Base-by-base conservation (phyloP, 53 echinoderm and acorn worm genomes). In the Zoroaster sp. region DNA sequence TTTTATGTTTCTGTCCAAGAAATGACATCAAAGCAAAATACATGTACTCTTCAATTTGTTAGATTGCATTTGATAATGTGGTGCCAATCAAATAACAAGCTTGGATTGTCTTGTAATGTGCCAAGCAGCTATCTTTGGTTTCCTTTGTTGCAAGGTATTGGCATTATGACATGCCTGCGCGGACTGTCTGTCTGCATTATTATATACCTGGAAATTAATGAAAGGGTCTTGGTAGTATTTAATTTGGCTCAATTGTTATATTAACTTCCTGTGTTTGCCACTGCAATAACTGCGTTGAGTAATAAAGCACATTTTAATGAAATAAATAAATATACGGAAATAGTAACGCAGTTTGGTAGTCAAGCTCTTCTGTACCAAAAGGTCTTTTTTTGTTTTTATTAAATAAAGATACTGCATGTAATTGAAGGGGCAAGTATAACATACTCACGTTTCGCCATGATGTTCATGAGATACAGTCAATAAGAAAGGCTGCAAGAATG, bases 281-380 rank as follows among this genome's bases (percentile, higher is more conserved):
- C 77, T 77, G 52, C 36, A 77, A 77, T 77, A 77, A 52, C 36
- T 35, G 77, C 77, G 17, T 35, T 6, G 9, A 32, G 53, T 77
- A 77, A 77, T 77, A 46, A 77, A 77, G 77, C 51, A 18, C 78
- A 21, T 49, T 59, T 46, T 63, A 78, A 63, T 59, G 63, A 78
- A 78, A 53, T 37, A 53, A 51, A 36, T 37, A 38, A 59, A 78
- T 20, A 73, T 2, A 78, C 35, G 63, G 55, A 54, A 55, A 77
- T 39, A 53, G 51, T 54, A 53, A 15, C 77, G 54, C 15, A 18
- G 77, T 11, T 77, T 20, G 53, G 77, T 77, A 52, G 77, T 37
- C 77, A 77, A 35, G 78, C 7, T 46, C 78, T 32, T 55, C 38
- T 59, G 34, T 54, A n/a, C 35, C 6, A 11, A 40, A 41, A n/a